These are phyloP conservation scores for Rhynchonycteris naso DNA, from an alignment of 2,797 vertebrate genomes.

Conservation along the genomic window DNA sequence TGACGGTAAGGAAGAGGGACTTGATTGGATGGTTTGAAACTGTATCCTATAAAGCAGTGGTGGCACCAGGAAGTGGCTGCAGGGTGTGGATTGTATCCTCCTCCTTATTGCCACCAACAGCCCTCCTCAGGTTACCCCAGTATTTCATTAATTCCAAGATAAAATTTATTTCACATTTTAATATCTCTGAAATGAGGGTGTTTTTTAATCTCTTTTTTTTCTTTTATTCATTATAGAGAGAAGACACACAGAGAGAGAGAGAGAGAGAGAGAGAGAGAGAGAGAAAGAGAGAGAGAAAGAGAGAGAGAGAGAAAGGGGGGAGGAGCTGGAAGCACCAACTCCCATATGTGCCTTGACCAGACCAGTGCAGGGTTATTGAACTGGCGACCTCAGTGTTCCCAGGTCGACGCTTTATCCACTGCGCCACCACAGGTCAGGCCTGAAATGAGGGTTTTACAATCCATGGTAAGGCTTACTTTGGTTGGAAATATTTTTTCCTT, in stretches of 20 bases:
- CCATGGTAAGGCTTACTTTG: background rate
- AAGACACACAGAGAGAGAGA: no score
- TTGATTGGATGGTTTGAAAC: background rate
- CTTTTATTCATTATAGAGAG: no score
- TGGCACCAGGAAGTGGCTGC: background rate
- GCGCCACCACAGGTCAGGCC: no score
- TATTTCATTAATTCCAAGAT: conserved; percentile 7
- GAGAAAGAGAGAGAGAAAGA: no score
- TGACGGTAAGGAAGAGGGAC: background rate
- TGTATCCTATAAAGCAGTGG: background rate
- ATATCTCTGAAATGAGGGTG: background rate
- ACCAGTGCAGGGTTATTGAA: no score
- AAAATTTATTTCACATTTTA: background rate
- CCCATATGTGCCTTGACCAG: no score
- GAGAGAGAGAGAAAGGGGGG: no score
- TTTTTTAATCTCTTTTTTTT: no score
- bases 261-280: no score
- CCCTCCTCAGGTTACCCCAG: background rate
- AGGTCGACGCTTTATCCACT: no score
- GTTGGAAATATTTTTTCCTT: background rate
- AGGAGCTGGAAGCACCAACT: no score
- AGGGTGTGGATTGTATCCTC: background rate
- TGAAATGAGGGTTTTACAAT: conserved; percentile 6
- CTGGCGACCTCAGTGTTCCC: no score
- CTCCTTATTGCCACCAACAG: background rate